These are phyloP conservation scores for Monomorium pharaonis DNA, from an alignment of 1,140 invertebrate species.

Conservation along the genomic window DNA sequence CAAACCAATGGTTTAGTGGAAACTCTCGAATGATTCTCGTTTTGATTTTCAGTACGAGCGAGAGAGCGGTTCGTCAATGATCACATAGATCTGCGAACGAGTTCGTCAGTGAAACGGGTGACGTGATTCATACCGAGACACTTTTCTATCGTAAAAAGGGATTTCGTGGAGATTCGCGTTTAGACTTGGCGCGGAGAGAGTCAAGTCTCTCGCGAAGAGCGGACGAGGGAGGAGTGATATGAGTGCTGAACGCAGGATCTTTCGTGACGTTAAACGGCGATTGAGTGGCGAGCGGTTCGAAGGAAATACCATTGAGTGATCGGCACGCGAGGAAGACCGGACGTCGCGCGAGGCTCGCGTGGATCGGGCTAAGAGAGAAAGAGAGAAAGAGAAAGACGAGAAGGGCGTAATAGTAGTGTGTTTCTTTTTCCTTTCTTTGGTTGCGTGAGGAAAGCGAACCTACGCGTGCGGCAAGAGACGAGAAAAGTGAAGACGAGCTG, in stretches of 20 bases:
- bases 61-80: neutral
- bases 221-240: constrained; percentile 54
- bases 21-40: constrained; percentile 4
- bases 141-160: neutral
- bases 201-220: neutral
- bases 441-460: constrained; percentile 16
- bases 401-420: constrained; percentile 17
- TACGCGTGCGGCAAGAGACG: constrained; percentile 9
- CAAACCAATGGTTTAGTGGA: neutral
- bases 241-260: constrained; percentile 60
- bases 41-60: constrained; percentile 37
- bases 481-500: constrained; percentile 68
- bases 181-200: neutral
- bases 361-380: neutral
- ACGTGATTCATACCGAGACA: constrained; percentile 19
- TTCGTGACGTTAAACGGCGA: constrained; percentile 65
- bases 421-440: constrained; percentile 26
- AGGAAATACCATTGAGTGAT: constrained; percentile 60
- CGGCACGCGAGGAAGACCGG: constrained; percentile 51
- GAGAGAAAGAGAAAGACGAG: neutral
- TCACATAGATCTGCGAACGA: neutral
- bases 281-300: constrained; percentile 53
- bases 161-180: neutral
- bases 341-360: neutral
- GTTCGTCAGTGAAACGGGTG: constrained; percentile 19